These are phyloP conservation scores for Glossosoma conforme DNA, from an alignment of 1,140 invertebrate species.

Conservation along the genomic window DNA sequence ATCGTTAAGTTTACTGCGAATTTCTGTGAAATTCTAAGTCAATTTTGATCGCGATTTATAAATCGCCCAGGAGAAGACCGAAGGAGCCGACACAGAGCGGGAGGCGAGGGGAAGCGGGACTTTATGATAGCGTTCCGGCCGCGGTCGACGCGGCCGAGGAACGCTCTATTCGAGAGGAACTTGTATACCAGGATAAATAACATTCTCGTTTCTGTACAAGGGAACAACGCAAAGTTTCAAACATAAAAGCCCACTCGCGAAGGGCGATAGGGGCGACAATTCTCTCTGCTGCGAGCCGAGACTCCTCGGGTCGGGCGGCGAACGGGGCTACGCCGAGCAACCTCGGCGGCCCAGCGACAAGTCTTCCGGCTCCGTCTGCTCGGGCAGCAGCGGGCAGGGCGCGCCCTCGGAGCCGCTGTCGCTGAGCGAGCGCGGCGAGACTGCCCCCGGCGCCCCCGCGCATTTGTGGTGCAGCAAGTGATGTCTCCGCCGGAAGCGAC, in stretches of 20 bases:
- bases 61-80: neutral
- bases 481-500: slow-evolving; percentile 74
- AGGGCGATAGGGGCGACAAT: slow-evolving; percentile 9
- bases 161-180: slow-evolving; percentile 49
- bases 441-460: slow-evolving; percentile 42
- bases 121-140: slow-evolving; percentile 14
- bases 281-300: too few relatives aligned
- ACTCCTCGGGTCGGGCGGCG: slow-evolving; percentile 12
- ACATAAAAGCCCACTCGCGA: slow-evolving; percentile 8
- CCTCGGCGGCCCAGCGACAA: slow-evolving; percentile 49
- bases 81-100: neutral
- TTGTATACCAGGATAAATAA: slow-evolving; percentile 46
- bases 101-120: slow-evolving; percentile 11
- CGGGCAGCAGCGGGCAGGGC: slow-evolving; percentile 53
- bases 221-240: slow-evolving; percentile 21
- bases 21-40: too few relatives aligned
- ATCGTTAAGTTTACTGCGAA: too few relatives aligned
- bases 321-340: slow-evolving; percentile 43
- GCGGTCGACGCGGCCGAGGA: slow-evolving; percentile 28
- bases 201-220: slow-evolving; percentile 26
- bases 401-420: slow-evolving; percentile 35
- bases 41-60: too few relatives aligned
- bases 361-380: slow-evolving; percentile 87
- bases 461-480: slow-evolving; percentile 85
- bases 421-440: slow-evolving; percentile 38